Conservation (phyloP, 2,888 invertebrate genomes). For the Callyntrura guangdongensis region DNA sequence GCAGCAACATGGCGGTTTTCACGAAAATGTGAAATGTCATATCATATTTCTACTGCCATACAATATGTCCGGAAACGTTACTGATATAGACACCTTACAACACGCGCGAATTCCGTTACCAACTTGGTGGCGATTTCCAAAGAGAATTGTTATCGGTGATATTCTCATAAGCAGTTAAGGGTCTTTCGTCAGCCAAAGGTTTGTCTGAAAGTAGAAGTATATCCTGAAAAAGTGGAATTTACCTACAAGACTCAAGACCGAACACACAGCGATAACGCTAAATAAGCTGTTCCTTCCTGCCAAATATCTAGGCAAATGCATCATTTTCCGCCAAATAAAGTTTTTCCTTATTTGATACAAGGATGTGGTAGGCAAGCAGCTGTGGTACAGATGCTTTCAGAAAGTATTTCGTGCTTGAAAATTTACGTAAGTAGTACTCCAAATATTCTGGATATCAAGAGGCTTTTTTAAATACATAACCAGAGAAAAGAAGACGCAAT, state of each 20-base stretch:
- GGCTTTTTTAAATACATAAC: background rate
- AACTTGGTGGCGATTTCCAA: too few relatives aligned
- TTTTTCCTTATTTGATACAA: constrained; percentile 16
- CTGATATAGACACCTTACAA: too few relatives aligned
- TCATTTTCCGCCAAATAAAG: constrained; percentile 45
- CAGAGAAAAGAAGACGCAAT: background rate
- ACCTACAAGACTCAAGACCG: background rate
- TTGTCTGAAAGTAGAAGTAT: background rate
- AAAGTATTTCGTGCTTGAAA: background rate
- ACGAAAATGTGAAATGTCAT: background rate
- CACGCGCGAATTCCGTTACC: too few relatives aligned
- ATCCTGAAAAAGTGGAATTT: background rate
- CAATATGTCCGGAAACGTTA: too few relatives aligned
- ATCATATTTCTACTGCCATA: background rate
- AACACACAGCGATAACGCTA: background rate
- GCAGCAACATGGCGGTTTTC: background rate
- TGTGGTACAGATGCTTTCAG: background rate
- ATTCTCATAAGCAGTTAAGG: background rate
- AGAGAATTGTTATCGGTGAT: background rate
- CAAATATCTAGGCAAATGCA: constrained; percentile 23
- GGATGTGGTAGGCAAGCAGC: background rate
- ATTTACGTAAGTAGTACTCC: background rate
- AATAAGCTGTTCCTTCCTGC: background rate
- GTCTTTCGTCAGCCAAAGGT: background rate
- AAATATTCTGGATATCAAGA: background rate